Conservation (phyloP, 1,140 invertebrate species). For the Pachyrhynchus sulphureomaculatus region DNA sequence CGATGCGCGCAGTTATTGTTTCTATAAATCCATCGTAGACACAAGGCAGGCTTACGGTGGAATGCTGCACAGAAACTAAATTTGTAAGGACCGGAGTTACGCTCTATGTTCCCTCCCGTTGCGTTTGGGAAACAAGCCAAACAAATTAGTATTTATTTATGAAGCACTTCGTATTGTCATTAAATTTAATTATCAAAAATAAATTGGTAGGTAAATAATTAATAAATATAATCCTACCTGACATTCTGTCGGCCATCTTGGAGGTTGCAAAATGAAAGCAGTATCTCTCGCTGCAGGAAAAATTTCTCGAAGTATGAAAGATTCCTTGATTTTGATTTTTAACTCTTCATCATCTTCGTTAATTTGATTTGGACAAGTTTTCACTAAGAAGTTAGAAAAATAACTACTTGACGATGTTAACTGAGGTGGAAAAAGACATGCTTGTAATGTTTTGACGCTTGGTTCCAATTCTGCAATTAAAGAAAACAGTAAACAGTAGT, state of each 20-base stretch:
- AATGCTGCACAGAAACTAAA: too few relatives aligned
- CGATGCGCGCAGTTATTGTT: too few relatives aligned
- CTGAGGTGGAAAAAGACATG: conserved; percentile 32
- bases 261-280: conserved; percentile 67
- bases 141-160: too few relatives aligned
- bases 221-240: conserved; percentile 58
- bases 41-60: too few relatives aligned
- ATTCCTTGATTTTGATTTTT: conserved; percentile 30
- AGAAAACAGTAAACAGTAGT: too few relatives aligned
- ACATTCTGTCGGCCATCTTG: conserved; percentile 86
- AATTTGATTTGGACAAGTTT: conserved; percentile 6
- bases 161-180: too few relatives aligned
- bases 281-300: conserved; percentile 66
- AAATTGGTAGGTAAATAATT: too few relatives aligned
- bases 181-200: too few relatives aligned
- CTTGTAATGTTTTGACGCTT: conserved; percentile 31
- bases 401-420: conserved; percentile 28
- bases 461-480: conserved; percentile 22
- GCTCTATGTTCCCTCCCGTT: too few relatives aligned
- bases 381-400: conserved; percentile 37
- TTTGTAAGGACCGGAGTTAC: too few relatives aligned
- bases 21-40: too few relatives aligned
- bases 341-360: conserved; percentile 28
- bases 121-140: too few relatives aligned
- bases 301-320: conserved; percentile 58